A percentile compares a stretch with the other conserved stretches of the same genome.
Conservation (phyloP, 2,888 invertebrate species). For the Eupithecia centaureata region DNA sequence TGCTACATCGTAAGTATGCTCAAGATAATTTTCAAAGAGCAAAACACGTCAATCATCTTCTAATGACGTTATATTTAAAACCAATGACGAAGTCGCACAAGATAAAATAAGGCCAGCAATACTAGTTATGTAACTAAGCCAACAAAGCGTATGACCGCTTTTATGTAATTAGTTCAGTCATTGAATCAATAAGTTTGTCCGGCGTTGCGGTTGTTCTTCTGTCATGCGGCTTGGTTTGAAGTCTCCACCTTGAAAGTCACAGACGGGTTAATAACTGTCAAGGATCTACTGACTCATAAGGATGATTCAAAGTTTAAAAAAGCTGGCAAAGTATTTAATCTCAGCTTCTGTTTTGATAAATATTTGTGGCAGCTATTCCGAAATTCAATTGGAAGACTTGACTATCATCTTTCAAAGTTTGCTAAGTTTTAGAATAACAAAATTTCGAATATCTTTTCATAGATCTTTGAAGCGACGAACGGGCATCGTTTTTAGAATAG, state of each 20-base stretch:
- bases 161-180: slow-evolving; percentile 49
- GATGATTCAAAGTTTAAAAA: background rate
- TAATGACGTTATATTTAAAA: slow-evolving; percentile 5
- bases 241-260: slow-evolving; percentile 32
- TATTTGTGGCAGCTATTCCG: background rate
- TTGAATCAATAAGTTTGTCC: slow-evolving; percentile 53
- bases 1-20: background rate
- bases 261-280: slow-evolving; percentile 25
- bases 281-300: slow-evolving; percentile 27
- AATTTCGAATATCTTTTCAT: background rate
- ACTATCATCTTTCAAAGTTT: background rate
- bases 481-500: background rate
- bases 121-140: slow-evolving; percentile 32
- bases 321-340: background rate
- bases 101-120: slow-evolving; percentile 30
- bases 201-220: slow-evolving; percentile 31
- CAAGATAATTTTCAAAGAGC: background rate
- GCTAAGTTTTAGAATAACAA: too few relatives aligned
- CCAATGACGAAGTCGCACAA: slow-evolving; percentile 18
- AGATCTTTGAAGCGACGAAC: background rate
- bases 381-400: background rate
- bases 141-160: slow-evolving; percentile 36
- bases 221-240: slow-evolving; percentile 38
- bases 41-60: background rate
- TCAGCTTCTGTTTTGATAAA: background rate